Conservation (phyloP, 2,888 invertebrate genomes). For the Chrysolina oricalcia region DNA sequence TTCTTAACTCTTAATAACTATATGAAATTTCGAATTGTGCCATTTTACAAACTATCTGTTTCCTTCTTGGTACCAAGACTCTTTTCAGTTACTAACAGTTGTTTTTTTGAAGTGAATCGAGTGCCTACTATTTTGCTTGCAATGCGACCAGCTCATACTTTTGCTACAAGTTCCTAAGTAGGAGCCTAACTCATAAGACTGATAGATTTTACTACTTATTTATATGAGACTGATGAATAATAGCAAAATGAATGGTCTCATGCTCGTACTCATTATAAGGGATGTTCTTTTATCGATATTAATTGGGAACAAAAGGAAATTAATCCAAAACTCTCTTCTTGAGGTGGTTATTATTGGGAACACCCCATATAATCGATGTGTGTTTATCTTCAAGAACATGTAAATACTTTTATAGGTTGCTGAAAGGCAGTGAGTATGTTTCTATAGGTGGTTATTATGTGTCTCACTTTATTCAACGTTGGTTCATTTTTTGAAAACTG, state of each 20-base stretch:
- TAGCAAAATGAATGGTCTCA: slow-evolving; percentile 50
- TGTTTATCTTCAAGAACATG: slow-evolving; percentile 66
- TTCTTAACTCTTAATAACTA: no score
- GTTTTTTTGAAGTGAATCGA: slow-evolving; percentile 57
- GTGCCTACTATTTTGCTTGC: slow-evolving; percentile 65
- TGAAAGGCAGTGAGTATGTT: slow-evolving; percentile 68
- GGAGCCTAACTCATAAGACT: slow-evolving; percentile 71
- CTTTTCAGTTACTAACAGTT: background rate
- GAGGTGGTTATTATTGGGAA: background rate
- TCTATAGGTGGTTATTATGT: slow-evolving; percentile 59
- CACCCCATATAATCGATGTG: slow-evolving; percentile 58
- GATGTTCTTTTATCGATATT: slow-evolving; percentile 28
- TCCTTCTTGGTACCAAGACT: no score
- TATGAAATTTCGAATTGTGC: no score
- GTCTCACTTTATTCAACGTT: background rate
- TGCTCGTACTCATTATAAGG: slow-evolving; percentile 33
- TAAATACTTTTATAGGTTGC: slow-evolving; percentile 67
- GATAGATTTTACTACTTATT: slow-evolving; percentile 67
- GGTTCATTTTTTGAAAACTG: background rate
- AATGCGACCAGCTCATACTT: slow-evolving; percentile 62
- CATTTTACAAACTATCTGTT: no score
- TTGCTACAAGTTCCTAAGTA: slow-evolving; percentile 68
- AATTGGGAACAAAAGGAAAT: slow-evolving; percentile 29
- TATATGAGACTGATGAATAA: slow-evolving; percentile 64
- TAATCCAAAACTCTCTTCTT: no score